Evolutionary conservation across 2,888 invertebrate genomes (phyloP), one percentile per base, ranked within the genome.

Genomic region (Dione vanillae): DNA sequence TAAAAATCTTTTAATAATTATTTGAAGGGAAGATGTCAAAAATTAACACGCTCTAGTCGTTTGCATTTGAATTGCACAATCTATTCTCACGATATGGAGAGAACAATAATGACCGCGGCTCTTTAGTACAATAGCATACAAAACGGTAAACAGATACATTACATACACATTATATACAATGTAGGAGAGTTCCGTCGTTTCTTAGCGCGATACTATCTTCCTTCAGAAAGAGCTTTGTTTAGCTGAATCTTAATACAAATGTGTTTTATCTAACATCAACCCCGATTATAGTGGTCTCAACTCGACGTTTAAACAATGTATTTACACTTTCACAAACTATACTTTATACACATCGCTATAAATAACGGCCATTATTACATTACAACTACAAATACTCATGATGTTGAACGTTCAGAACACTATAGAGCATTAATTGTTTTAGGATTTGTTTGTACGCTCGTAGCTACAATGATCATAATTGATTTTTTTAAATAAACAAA

Each of bases 11-110:
- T 10, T 6, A 19, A 51, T 20, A 51, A 51, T 12, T 12, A 12
- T 59, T 12, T 20, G 6, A n/a, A 1, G 43, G 7, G 14, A 5
- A 10, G 27, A 5, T 11, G 20, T 62, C 77, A 77, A 76, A 79
- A 77, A 77, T 76, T 71, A 73, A 74, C 69, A 68, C 74, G 75
- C 73, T 80, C 81, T 80, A 80, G 79, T 66, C 73, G 76, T 82
- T 82, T 79, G 76, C 80, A 80, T 77, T 76, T 74, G 73, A 78
- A 79, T 83, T 83, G 76, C 81, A 80, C 80, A 81, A 72, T 70
- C 59, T 45, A 58, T 80, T 81, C 82, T 72, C 81, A 81, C 79
- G 77, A 73, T 56, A 68, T 70, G 67, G 67, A 65, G 73, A 75
- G 78, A 74, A 78, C 80, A 79, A 79, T 77, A 74, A 72, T 58